Conservation (phyloP, 2,797 vertebrate species). For the Anabas testudineus region DNA sequence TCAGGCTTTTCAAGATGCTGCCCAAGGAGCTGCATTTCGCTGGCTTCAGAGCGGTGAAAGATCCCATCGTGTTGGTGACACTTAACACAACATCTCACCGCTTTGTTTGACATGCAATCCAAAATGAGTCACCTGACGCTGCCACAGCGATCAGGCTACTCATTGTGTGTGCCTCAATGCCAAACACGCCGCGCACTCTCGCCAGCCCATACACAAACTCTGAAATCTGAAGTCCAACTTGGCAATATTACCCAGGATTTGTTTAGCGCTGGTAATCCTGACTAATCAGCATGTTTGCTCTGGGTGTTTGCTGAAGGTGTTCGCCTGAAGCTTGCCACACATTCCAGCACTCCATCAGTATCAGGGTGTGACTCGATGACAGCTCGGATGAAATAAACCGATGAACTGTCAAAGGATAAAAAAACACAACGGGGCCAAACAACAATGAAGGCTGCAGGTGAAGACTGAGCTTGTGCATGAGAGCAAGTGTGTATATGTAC, state of each 20-base stretch:
- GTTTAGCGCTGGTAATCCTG: conserved; percentile 75
- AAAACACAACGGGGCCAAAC: conserved; percentile 42
- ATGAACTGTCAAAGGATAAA: conserved; percentile 46
- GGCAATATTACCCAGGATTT: conserved; percentile 55
- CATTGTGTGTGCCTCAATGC: neutral
- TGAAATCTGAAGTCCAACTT: conserved; percentile 33
- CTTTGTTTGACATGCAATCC: conserved; percentile 48
- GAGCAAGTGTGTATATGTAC: conserved; percentile 23
- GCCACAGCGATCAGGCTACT: neutral
- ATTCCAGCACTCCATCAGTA: conserved; percentile 56
- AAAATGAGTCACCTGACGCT: conserved; percentile 33
- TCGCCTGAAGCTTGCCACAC: conserved; percentile 54
- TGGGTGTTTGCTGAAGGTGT: conserved; percentile 80
- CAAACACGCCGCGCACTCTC: conserved; percentile 18
- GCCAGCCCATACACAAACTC: conserved; percentile 3
- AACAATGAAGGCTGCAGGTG: conserved; percentile 61
- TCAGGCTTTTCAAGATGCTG: conserved; percentile 3
- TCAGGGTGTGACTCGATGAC: conserved; percentile 50
- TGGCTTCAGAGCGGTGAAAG: neutral
- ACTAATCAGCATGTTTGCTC: conserved; percentile 80
- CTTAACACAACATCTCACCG: conserved; percentile 27
- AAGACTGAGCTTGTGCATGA: conserved; percentile 7
- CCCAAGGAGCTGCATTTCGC: conserved; percentile 4
- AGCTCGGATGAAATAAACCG: conserved; percentile 43
- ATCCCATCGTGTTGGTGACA: conserved; percentile 18